These are phyloP conservation scores for Gobio gobio DNA, from an alignment of 2,113 vertebrate species.

Conservation along the genomic window DNA sequence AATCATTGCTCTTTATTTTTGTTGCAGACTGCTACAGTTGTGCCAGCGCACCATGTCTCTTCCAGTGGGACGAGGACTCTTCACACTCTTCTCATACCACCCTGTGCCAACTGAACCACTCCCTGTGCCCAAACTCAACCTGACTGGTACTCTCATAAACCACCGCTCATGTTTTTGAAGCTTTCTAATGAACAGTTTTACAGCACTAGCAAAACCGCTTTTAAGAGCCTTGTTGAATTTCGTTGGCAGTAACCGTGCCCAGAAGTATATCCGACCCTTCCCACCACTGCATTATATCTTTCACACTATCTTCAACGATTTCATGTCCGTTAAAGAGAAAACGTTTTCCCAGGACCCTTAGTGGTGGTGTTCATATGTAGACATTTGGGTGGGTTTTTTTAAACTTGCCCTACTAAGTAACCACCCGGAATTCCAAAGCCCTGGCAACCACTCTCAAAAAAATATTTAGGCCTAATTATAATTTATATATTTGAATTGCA, in stretches of 20 bases:
- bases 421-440: background rate
- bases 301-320: background rate
- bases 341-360: background rate
- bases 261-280: background rate
- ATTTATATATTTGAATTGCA: background rate
- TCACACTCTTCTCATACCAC: slow-evolving; percentile 95
- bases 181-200: slow-evolving; percentile 10
- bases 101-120: slow-evolving; percentile 94
- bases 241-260: background rate
- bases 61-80: slow-evolving; percentile 94
- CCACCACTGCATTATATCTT: background rate
- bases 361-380: background rate
- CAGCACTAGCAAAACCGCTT: background rate
- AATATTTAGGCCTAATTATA: background rate
- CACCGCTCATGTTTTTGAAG: background rate
- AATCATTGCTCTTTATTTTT: background rate
- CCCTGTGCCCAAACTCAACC: slow-evolving; percentile 93
- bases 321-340: background rate
- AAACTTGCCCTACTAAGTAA: background rate
- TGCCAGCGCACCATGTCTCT: slow-evolving; percentile 97
- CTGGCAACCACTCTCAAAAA: background rate
- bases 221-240: slow-evolving; percentile 17
- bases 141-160: slow-evolving; percentile 82
- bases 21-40: slow-evolving; percentile 86
- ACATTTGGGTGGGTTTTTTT: background rate